A percentile compares a stretch with the other conserved stretches of the same genome.
phyloP scores from a whole-genome alignment of 2,888 invertebrate genomes.

The Caenorhabditis sp. region DNA sequence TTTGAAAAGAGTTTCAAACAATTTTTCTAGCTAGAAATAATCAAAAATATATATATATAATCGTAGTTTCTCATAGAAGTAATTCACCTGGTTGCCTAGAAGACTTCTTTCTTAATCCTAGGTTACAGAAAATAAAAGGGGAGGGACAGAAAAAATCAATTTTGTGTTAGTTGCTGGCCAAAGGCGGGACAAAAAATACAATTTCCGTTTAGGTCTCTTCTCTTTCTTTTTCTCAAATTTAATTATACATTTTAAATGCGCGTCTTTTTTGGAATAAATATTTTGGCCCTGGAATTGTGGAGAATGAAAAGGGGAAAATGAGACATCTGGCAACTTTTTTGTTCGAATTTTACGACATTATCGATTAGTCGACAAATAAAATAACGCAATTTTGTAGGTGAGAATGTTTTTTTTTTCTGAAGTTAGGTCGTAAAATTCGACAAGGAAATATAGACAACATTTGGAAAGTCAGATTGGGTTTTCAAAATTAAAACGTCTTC shows the following conservation, averaged over 20 bases:
- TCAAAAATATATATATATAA: too few relatives aligned
- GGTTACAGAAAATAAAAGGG: background rate
- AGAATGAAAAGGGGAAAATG: background rate
- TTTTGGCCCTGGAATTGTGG: too few relatives aligned
- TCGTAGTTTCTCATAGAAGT: background rate
- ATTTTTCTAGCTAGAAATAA: too few relatives aligned
- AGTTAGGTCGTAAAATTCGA: too few relatives aligned
- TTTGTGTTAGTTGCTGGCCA: background rate
- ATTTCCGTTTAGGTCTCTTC: background rate
- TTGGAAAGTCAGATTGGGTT: too few relatives aligned
- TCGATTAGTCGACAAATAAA: too few relatives aligned
- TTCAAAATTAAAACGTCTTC: too few relatives aligned
- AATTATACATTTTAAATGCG: background rate
- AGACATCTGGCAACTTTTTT: background rate
- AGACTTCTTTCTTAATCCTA: background rate
- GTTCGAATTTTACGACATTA: too few relatives aligned
- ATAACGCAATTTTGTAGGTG: too few relatives aligned
- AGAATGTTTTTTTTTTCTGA: too few relatives aligned
- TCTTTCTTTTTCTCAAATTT: background rate
- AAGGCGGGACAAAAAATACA: background rate
- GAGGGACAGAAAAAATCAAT: conserved; percentile 1
- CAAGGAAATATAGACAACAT: too few relatives aligned
- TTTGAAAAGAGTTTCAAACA: background rate
- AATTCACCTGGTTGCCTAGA: background rate
- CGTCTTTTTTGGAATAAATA: too few relatives aligned